These are phyloP conservation scores for Sycobia sp. DNA, from an alignment of 1,140 invertebrate genomes.

Conservation along the genomic window DNA sequence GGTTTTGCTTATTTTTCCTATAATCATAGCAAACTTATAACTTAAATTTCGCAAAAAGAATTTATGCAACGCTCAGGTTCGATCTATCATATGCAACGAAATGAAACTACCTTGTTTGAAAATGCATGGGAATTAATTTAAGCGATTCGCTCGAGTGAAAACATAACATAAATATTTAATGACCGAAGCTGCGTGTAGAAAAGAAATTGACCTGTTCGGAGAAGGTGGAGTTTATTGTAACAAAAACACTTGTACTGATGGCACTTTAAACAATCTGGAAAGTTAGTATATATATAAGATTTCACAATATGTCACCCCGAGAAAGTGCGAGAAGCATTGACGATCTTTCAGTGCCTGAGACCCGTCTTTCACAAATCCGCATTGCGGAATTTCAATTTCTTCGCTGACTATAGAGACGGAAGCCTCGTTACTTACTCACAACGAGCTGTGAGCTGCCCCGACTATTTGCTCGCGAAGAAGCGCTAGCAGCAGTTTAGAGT, in stretches of 20 bases:
- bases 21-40: no score
- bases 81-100: no score
- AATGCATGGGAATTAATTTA: background rate
- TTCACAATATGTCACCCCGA: constrained; percentile 24
- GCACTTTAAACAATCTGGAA: constrained; percentile 17
- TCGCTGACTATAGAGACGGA: background rate
- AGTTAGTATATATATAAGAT: constrained; percentile 8
- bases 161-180: constrained; percentile 13
- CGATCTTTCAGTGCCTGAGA: background rate
- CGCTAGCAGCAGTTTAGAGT: background rate
- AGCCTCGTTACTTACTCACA: no score
- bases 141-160: background rate
- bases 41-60: no score
- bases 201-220: background rate
- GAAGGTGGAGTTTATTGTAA: no score
- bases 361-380: background rate
- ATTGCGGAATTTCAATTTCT: constrained; percentile 4
- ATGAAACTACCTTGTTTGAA: no score
- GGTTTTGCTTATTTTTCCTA: no score
- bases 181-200: background rate
- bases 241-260: background rate
- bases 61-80: no score
- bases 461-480: background rate
- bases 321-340: constrained; percentile 12
- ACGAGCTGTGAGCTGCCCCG: background rate